Evolutionary conservation across 2,113 vertebrate genomes (phyloP).

Genomic region (Psophia crepitans): DNA sequence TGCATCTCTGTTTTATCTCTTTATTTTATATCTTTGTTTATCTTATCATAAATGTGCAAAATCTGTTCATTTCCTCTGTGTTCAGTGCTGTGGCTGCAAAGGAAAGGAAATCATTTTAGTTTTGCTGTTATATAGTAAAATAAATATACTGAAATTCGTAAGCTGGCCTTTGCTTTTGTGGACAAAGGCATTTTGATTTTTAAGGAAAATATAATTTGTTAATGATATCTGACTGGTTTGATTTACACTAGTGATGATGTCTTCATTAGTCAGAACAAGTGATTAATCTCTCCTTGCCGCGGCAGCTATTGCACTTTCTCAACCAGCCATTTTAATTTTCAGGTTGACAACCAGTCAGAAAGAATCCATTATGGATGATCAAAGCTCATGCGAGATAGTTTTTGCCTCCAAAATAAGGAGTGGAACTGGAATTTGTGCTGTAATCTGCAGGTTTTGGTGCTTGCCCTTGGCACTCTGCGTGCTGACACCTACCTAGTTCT

Average conservation of each 20-base stretch:
- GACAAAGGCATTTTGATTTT: slow-evolving; percentile 35
- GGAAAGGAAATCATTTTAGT: background rate
- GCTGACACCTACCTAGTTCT: background rate
- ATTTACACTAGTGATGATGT: slow-evolving; percentile 45
- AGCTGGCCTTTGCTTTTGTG: background rate
- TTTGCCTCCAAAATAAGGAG: slow-evolving; percentile 31
- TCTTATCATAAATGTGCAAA: background rate
- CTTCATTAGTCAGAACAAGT: slow-evolving; percentile 62
- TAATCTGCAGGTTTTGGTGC: background rate
- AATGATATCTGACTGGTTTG: slow-evolving; percentile 8
- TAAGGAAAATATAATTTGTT: slow-evolving; percentile 24
- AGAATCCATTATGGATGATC: slow-evolving; percentile 55
- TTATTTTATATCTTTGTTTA: slow-evolving; percentile 30
- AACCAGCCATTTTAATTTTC: slow-evolving; percentile 73
- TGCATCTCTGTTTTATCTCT: slow-evolving; percentile 2
- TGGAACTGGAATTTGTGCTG: background rate
- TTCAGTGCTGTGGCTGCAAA: background rate
- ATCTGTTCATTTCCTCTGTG: background rate
- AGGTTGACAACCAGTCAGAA: slow-evolving; percentile 63
- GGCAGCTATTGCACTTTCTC: slow-evolving; percentile 30
- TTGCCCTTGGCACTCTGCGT: background rate
- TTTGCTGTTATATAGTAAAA: background rate
- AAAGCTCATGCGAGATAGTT: slow-evolving; percentile 32
- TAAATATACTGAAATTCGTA: background rate
- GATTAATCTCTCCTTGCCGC: slow-evolving; percentile 43